Evolutionary conservation across 2,888 invertebrate genomes (phyloP).

Genomic region (Drosophila pseudotalamancana): DNA sequence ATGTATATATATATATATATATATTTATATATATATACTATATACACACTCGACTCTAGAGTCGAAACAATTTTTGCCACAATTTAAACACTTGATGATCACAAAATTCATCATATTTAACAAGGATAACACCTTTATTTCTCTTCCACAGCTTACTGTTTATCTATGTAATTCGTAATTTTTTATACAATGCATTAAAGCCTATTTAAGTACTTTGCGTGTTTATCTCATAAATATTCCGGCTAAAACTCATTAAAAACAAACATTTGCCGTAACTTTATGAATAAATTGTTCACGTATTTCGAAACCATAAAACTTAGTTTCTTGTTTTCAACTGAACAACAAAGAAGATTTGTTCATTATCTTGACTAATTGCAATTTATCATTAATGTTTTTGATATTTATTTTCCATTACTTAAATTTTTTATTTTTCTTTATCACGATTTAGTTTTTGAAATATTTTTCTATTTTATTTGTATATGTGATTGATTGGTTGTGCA

Average conservation of each 20-base stretch:
- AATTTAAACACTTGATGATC: neutral
- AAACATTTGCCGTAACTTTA: neutral
- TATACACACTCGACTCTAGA: too few relatives aligned
- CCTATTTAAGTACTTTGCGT: neutral
- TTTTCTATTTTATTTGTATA: too few relatives aligned
- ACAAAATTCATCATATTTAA: neutral
- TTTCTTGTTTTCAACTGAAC: too few relatives aligned
- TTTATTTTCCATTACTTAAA: neutral
- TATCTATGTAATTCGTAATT: neutral
- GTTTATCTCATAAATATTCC: slow-evolving; percentile 1
- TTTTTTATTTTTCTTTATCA: too few relatives aligned
- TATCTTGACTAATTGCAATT: neutral
- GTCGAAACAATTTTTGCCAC: neutral
- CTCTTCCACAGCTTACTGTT: neutral
- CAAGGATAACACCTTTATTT: too few relatives aligned
- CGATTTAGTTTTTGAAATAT: too few relatives aligned
- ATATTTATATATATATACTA: too few relatives aligned
- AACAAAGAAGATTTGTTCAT: neutral
- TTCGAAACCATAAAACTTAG: neutral
- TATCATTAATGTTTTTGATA: neutral
- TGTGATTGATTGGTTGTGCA: too few relatives aligned
- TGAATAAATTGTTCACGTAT: neutral
- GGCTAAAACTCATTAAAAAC: slow-evolving; percentile 4
- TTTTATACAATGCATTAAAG: neutral
- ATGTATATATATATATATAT: too few relatives aligned